Evolutionary conservation across 1,140 invertebrate species (phyloP).

Genomic region (Hermetia illucens): DNA sequence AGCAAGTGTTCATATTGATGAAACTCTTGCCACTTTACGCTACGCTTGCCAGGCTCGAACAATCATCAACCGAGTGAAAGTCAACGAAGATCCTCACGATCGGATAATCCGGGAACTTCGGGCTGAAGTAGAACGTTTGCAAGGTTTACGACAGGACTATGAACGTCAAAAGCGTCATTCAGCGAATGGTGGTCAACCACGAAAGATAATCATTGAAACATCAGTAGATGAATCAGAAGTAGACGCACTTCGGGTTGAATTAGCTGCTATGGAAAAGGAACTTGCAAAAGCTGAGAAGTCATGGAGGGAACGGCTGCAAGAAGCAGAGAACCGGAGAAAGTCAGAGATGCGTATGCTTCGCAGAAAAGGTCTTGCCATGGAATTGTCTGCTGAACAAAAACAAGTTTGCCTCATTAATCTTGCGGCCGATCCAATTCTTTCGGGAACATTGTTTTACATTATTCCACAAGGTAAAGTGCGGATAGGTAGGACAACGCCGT

Average conservation of each 20-base stretch:
- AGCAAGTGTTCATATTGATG: slow-evolving; percentile 58
- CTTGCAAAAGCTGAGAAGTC: slow-evolving; percentile 37
- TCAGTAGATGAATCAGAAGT: slow-evolving; percentile 30
- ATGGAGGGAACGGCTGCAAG: slow-evolving; percentile 41
- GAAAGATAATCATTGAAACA: slow-evolving; percentile 28
- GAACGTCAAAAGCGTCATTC: slow-evolving; percentile 31
- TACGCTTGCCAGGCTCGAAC: slow-evolving; percentile 80
- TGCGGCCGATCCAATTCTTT: slow-evolving; percentile 53
- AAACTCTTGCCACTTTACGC: slow-evolving; percentile 72
- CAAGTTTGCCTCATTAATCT: slow-evolving; percentile 48
- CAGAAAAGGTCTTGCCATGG: slow-evolving; percentile 37
- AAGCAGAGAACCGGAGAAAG: slow-evolving; percentile 40
- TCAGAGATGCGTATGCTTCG: slow-evolving; percentile 39
- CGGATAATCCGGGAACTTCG: slow-evolving; percentile 67
- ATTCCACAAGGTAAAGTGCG: slow-evolving; percentile 36
- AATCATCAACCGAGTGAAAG: slow-evolving; percentile 87
- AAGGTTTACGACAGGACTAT: slow-evolving; percentile 39
- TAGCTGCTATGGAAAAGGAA: slow-evolving; percentile 44
- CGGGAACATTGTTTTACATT: slow-evolving; percentile 50
- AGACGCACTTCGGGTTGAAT: slow-evolving; percentile 36
- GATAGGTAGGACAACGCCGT: slow-evolving; percentile 28
- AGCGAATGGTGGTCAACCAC: slow-evolving; percentile 16
- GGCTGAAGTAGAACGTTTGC: slow-evolving; percentile 58
- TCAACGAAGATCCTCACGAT: slow-evolving; percentile 82
- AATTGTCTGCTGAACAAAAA: slow-evolving; percentile 28